Conservation (phyloP, 2,888 invertebrate species). For the Pandemis cinnamomeana region DNA sequence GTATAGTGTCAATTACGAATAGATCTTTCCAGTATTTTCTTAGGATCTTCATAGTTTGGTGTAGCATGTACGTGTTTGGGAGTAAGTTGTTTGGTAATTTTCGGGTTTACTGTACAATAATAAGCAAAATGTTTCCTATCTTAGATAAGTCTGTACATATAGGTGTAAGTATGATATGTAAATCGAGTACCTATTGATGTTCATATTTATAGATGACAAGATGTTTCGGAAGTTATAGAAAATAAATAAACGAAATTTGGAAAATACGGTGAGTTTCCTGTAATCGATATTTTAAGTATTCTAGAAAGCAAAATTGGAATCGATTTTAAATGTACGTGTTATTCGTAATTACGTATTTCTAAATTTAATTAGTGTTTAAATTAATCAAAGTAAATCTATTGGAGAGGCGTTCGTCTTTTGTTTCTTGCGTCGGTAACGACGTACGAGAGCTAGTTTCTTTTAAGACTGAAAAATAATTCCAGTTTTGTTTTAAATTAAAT, state of each 20-base stretch:
- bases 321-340: constrained; percentile 76
- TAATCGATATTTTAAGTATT: constrained; percentile 77
- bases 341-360: constrained; percentile 71
- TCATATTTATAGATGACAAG: constrained; percentile 74
- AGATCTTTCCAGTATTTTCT: constrained; percentile 77
- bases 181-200: constrained; percentile 82
- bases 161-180: constrained; percentile 73
- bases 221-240: constrained; percentile 64
- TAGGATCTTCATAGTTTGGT: constrained; percentile 78
- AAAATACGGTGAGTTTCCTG: constrained; percentile 83
- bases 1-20: constrained; percentile 83
- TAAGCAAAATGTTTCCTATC: constrained; percentile 83
- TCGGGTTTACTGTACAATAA: constrained; percentile 77
- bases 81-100: constrained; percentile 79
- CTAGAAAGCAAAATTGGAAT: constrained; percentile 79
- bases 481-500: constrained; percentile 72
- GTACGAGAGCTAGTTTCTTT: constrained; percentile 71
- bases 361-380: constrained; percentile 76
- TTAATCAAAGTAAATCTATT: constrained; percentile 64
- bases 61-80: constrained; percentile 72
- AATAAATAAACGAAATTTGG: constrained; percentile 57
- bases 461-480: constrained; percentile 82
- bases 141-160: constrained; percentile 79
- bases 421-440: constrained; percentile 58
- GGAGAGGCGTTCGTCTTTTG: constrained; percentile 55